These are phyloP conservation scores for Merodon equestris DNA, from an alignment of 2,888 invertebrate species.

Conservation along the genomic window DNA sequence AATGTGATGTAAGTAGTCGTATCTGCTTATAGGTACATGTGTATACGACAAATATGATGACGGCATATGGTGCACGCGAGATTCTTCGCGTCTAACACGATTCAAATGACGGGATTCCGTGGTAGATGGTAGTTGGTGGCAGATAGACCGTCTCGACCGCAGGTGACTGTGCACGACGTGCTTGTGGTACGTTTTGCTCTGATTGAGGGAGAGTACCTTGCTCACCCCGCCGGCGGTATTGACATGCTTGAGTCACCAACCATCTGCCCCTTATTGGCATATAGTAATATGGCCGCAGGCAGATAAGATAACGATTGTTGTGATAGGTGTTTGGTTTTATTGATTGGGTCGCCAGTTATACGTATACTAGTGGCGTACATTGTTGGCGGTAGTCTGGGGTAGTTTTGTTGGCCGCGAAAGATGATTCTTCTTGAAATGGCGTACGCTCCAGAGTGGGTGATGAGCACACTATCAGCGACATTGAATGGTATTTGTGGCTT, in stretches of 20 bases:
- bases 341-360: conserved; percentile 12
- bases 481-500: background rate
- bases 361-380: conserved; percentile 4
- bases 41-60: conserved; percentile 10
- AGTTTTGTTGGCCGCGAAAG: background rate
- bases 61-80: conserved; percentile 41
- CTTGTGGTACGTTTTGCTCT: conserved; percentile 32
- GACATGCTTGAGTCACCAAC: background rate
- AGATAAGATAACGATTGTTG: conserved; percentile 28
- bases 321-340: conserved; percentile 9
- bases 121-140: too few species aligned
- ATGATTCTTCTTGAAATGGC: conserved; percentile 16
- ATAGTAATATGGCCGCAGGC: background rate
- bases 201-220: conserved; percentile 14
- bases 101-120: too few species aligned
- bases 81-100: conserved; percentile 11
- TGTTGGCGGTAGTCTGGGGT: conserved; percentile 6
- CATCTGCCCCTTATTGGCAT: background rate
- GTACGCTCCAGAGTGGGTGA: conserved; percentile 9
- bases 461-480: background rate
- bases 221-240: background rate
- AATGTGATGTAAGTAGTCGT: conserved; percentile 59
- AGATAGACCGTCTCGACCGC: too few species aligned
- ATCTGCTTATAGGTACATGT: conserved; percentile 9
- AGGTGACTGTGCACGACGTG: background rate